Evolutionary conservation across 2,113 vertebrate species (phyloP).

Genomic region (Suncus etruscus): DNA sequence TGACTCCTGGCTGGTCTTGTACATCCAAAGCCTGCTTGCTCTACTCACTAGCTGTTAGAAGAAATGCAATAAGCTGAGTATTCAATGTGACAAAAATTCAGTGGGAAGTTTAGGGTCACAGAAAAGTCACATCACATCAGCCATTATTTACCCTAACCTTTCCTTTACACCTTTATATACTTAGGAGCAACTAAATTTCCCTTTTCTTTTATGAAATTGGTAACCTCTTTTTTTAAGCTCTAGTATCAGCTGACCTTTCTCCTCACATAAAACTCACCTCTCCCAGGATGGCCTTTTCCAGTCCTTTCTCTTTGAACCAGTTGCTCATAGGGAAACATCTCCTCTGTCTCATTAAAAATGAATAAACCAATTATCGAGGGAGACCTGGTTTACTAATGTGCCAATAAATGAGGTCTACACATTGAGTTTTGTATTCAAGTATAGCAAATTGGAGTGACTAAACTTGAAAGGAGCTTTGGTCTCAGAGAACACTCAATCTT

Average conservation of each 20-base stretch:
- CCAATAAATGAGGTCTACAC: background rate
- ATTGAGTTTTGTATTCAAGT: too few relatives aligned
- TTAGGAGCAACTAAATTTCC: background rate
- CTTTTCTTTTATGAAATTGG: background rate
- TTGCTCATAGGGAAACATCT: background rate
- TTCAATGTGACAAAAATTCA: background rate
- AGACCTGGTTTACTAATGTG: background rate
- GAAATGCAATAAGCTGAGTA: background rate
- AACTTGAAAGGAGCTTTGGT: background rate
- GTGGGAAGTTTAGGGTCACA: background rate
- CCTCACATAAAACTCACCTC: background rate
- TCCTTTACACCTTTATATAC: background rate
- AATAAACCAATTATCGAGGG: background rate
- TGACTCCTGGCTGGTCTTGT: background rate
- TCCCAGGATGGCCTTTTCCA: background rate
- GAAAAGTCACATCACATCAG: background rate
- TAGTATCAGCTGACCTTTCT: background rate
- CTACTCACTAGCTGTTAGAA: background rate
- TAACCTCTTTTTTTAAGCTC: background rate
- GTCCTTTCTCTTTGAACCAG: background rate
- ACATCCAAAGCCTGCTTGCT: background rate
- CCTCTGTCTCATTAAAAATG: constrained; percentile 4
- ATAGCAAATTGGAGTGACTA: background rate
- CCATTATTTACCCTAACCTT: background rate
- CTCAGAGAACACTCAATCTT: background rate